Evolutionary conservation across 2,888 invertebrate genomes (phyloP), one percentile per base, ranked within the genome.

Genomic region (Brachyptera risi): DNA sequence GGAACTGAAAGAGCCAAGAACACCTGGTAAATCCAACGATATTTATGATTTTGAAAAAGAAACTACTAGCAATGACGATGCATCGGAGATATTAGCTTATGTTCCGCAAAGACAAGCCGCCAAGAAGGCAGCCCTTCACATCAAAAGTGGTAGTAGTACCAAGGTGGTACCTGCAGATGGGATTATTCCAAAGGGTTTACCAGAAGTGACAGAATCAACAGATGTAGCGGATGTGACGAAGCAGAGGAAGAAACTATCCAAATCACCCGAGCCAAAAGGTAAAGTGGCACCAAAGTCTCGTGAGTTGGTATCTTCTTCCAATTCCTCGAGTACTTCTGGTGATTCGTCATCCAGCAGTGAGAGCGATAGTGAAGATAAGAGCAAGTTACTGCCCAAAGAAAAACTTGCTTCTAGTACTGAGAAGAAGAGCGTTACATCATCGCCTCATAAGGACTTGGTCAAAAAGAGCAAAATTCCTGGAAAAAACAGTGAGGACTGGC

Each of bases 101-200:
- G 93, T 94, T 21, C 93, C 93, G 1, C 93, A 94, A 73, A 78
- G 93, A 63, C 91, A 92, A 75, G 93, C 93, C 1, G 93, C 93
- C 11, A 92, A 92, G 73, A 93, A 93, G 73, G 93, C 93, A 0
- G 92, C 92, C 1, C 92, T 92, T 69, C 91, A 92, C 71, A 89
- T 93, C 59, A 91, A 92, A 73, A 90, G 89, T 73, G 89, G 88
- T 5, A 78, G 87, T 67, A 65, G 87, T 67, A 65, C 81, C 1
- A 80, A 81, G 68, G 80, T 81, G 27, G 69, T 72, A 44, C 67
- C 72, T 1, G 79, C 77, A 65, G 71, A 69, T 66, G 67, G 69
- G 51, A 79, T 78, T 9, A 37, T 44, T 11, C 9, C n/a, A 47
- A 76, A 74, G 59, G 72, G 71, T 27, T 58, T 11, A 13, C 49